phyloP scores from a whole-genome alignment of 1,140 invertebrate genomes.

The Aphelenchoides avenae region DNA sequence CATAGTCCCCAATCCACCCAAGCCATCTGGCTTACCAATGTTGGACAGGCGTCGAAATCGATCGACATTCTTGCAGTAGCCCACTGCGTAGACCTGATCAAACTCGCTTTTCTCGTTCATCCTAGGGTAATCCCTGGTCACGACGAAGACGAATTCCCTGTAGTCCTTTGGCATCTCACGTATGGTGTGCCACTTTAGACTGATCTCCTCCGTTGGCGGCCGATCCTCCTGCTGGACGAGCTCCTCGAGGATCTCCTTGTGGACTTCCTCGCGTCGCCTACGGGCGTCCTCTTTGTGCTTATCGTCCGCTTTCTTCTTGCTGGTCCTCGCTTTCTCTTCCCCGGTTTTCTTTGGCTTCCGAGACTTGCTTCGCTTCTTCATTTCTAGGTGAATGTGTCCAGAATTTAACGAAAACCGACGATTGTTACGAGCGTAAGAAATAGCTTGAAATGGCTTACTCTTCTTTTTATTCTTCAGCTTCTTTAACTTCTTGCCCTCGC shows the following conservation, averaged over 20 bases:
- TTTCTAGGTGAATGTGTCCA: too few species aligned
- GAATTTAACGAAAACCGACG: constrained; percentile 2
- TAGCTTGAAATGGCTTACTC: constrained; percentile 2
- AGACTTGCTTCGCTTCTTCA: too few species aligned
- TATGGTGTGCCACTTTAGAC: background rate
- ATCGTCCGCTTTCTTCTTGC: constrained; percentile 1
- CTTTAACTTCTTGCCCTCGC: too few species aligned
- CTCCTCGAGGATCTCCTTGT: background rate
- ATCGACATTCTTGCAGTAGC: constrained; percentile 7
- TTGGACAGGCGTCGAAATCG: constrained; percentile 13
- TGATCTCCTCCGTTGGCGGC: constrained; percentile 1
- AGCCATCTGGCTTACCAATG: constrained; percentile 17
- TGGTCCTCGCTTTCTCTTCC: constrained; percentile 1
- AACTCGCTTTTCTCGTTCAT: constrained; percentile 13
- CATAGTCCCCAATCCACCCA: too few species aligned
- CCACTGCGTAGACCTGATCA: constrained; percentile 9
- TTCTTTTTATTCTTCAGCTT: constrained; percentile 6
- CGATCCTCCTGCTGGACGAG: background rate
- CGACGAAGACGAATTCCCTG: constrained; percentile 12
- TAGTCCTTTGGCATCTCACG: background rate
- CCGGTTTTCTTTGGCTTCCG: background rate
- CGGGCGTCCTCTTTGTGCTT: constrained; percentile 5
- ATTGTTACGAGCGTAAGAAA: background rate
- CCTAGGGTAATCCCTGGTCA: constrained; percentile 13
- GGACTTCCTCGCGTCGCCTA: too few species aligned